A percentile compares a stretch with the other conserved stretches of the same genome.
phyloP scores from a whole-genome alignment of 2,113 vertebrate genomes.

The Mus spicilegus region DNA sequence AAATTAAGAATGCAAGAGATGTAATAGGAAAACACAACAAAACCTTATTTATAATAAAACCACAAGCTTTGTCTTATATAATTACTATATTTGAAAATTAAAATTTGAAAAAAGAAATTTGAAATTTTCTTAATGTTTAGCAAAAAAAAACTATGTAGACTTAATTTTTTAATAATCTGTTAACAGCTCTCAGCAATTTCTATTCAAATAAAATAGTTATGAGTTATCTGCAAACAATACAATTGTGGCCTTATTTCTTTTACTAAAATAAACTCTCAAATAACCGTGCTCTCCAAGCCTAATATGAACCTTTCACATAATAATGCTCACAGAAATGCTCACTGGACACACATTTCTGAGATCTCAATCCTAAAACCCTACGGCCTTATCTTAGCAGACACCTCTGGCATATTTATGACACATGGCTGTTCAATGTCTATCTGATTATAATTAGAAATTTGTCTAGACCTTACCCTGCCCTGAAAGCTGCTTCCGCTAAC shows the following conservation, averaged over 20 bases:
- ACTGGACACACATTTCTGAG: constrained; percentile 21
- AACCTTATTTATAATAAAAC: constrained; percentile 33
- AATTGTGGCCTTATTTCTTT: not conserved
- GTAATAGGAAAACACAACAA: constrained; percentile 47
- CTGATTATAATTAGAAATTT: not conserved
- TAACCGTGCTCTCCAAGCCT: not conserved
- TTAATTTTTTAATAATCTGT: not conserved
- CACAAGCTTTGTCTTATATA: not conserved
- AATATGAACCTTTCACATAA: not conserved
- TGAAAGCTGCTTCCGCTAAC: constrained; percentile 43
- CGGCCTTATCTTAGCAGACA: not conserved
- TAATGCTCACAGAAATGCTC: not conserved
- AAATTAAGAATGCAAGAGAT: constrained; percentile 55
- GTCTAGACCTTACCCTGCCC: not conserved
- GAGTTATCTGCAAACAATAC: constrained; percentile 11
- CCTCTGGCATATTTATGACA: not conserved
- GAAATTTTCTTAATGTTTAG: not conserved
- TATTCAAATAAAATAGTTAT: constrained; percentile 26
- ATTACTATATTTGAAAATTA: not conserved
- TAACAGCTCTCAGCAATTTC: not conserved
- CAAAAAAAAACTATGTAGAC: not conserved
- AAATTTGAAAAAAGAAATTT: no score
- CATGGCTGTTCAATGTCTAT: not conserved
- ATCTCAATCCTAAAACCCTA: not conserved
- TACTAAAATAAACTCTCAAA: constrained; percentile 22